Evolutionary conservation across 2,888 invertebrate species (phyloP), one percentile per base, ranked within the genome.

Genomic region (Athalia circularis): DNA sequence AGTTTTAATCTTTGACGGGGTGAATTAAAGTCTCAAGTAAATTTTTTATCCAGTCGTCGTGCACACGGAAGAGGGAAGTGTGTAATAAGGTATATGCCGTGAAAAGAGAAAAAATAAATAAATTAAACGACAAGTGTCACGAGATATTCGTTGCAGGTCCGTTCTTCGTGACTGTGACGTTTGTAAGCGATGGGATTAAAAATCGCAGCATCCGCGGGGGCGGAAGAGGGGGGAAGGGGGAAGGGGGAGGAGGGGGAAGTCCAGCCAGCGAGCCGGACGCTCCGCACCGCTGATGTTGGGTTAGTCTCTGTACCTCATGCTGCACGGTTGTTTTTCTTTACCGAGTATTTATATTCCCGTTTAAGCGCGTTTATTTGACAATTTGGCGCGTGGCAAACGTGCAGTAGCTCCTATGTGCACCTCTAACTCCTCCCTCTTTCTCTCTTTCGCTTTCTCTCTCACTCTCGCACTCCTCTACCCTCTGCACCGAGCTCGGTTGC

Each of bases 311-410:
- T 64, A 50, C 54, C 62, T 65, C 50, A 62, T 64, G n/a, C 9
- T 15, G 7, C 29, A 50, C 64, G 45, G 52, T 76, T 9, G 62
- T 65, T 76, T 29, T 65, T 61, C 76, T 64, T 52, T 9, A n/a
- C 7, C 29, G 48, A 74, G 70, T 80, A 77, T 65, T 65, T 77
- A 81, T 81, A 81, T 82, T 77, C 78, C 67, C 82, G 83, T 86
- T 83, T 85, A 82, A 83, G 79, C 78, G 81, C 84, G 82, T 85
- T 85, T 85, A 85, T 86, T 86, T 84, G 85, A 85, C 84, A 84
- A 86, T 88, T 88, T 86, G 85, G 83, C 84, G 80, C 82, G 81
- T 80, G 80, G 83, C 75, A 15, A 75, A 75, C 62, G 62, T 48
- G 62, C 62, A 50, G 13, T 9, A 54, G 29, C 29, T 29, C 29